Conservation (phyloP, 1,140 invertebrate species). For the Drosophila pachea region DNA sequence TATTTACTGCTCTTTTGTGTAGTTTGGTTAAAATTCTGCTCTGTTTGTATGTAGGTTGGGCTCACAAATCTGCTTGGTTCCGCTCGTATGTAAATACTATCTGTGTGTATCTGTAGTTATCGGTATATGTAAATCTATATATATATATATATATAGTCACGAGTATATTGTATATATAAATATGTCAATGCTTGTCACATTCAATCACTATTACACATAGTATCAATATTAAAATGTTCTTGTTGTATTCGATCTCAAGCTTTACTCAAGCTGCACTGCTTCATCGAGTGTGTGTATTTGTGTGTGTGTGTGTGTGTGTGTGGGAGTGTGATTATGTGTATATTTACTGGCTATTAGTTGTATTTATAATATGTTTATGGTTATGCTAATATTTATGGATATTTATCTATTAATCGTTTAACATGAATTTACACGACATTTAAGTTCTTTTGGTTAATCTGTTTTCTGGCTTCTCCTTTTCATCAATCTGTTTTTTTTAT, state of each 20-base stretch:
- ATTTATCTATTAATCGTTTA: conserved; percentile 46
- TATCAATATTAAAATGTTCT: conserved; percentile 28
- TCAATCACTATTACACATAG: conserved; percentile 50
- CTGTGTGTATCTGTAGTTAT: conserved; percentile 20
- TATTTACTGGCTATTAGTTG: conserved; percentile 37
- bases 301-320: conserved; percentile 19
- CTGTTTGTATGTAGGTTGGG: not conserved
- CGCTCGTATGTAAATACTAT: conserved; percentile 35
- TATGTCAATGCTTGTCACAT: conserved; percentile 56
- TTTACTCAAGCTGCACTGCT: conserved; percentile 39
- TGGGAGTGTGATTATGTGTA: conserved; percentile 28
- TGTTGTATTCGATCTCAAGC: conserved; percentile 23
- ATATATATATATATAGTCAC: conserved; percentile 17
- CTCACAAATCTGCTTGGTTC: conserved; percentile 27
- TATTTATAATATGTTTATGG: conserved; percentile 36
- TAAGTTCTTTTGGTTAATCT: conserved; percentile 61
- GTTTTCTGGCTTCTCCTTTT: conserved; percentile 16
- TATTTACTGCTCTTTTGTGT: conserved; percentile 38
- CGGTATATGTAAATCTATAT: conserved; percentile 8
- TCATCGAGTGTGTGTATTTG: conserved; percentile 33
- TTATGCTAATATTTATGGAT: conserved; percentile 31
- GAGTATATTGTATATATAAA: not conserved
- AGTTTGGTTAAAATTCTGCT: conserved; percentile 34
- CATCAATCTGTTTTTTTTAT: conserved; percentile 29
- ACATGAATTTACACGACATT: conserved; percentile 75